phyloP scores from a whole-genome alignment of 2,888 invertebrate species.

The Julus scandinavius region DNA sequence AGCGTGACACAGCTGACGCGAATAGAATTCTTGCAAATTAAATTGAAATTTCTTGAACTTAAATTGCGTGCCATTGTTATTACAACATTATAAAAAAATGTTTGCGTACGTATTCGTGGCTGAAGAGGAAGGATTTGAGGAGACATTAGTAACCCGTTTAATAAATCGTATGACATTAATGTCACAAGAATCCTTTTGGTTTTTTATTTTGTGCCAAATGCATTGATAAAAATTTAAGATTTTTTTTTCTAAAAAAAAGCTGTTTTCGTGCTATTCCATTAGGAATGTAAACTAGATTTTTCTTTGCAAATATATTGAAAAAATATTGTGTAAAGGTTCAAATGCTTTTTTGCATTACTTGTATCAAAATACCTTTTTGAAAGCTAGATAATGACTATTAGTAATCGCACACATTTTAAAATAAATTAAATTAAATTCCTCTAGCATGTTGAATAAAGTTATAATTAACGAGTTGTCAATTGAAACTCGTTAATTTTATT shows the following conservation, averaged over 20 bases:
- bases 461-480: too few relatives aligned
- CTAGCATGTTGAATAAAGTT: too few relatives aligned
- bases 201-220: not conserved
- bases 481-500: too few relatives aligned
- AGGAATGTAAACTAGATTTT: too few relatives aligned
- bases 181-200: not conserved
- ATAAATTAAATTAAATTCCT: too few relatives aligned
- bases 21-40: not conserved
- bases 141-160: not conserved
- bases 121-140: not conserved
- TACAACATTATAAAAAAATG: not conserved
- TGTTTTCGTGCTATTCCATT: too few relatives aligned
- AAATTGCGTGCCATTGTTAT: not conserved
- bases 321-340: too few relatives aligned
- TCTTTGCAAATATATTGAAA: too few relatives aligned
- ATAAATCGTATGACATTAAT: not conserved
- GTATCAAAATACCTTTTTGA: too few relatives aligned
- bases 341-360: too few relatives aligned
- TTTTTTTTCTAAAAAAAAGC: not conserved
- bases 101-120: not conserved
- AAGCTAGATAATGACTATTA: too few relatives aligned
- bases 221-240: not conserved
- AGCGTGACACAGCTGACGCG: not conserved
- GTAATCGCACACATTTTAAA: too few relatives aligned
- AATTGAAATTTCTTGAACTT: not conserved